A percentile compares a stretch with the other conserved stretches of the same genome.
These are phyloP conservation scores for Lymantria dispar DNA, from an alignment of 2,888 invertebrate genomes.

Conservation along the genomic window DNA sequence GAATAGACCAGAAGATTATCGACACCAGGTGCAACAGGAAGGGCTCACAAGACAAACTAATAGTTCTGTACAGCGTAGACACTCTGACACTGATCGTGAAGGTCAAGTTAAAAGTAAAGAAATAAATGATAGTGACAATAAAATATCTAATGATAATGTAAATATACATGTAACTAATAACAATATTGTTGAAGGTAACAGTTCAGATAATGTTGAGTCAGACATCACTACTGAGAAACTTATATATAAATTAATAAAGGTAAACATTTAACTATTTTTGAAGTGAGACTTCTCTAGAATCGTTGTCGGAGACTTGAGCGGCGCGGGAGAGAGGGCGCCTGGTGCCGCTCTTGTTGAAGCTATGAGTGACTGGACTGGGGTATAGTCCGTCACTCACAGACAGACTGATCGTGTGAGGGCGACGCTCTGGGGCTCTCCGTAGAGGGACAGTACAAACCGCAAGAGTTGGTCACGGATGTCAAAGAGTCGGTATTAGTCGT, in stretches of 20 bases:
- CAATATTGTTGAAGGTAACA: not conserved
- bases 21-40: not conserved
- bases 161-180: slow-evolving; percentile 4
- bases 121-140: not conserved
- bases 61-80: not conserved
- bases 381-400: too few relatives aligned
- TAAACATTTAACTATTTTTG: slow-evolving; percentile 18
- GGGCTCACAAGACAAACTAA: not conserved
- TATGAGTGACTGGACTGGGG: too few relatives aligned
- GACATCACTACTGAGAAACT: slow-evolving; percentile 10
- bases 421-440: too few relatives aligned
- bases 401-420: too few relatives aligned
- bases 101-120: not conserved
- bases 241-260: slow-evolving; percentile 46
- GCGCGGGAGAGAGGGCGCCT: too few relatives aligned
- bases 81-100: not conserved
- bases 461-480: too few relatives aligned
- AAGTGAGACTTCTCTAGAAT: too few relatives aligned
- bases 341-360: too few relatives aligned
- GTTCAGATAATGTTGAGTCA: not conserved
- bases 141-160: not conserved
- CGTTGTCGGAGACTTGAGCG: too few relatives aligned
- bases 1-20: not conserved
- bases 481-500: too few relatives aligned
- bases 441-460: too few relatives aligned